These are phyloP conservation scores for Chascanopsetta lugubris DNA, from an alignment of 2,113 vertebrate species.

Conservation along the genomic window DNA sequence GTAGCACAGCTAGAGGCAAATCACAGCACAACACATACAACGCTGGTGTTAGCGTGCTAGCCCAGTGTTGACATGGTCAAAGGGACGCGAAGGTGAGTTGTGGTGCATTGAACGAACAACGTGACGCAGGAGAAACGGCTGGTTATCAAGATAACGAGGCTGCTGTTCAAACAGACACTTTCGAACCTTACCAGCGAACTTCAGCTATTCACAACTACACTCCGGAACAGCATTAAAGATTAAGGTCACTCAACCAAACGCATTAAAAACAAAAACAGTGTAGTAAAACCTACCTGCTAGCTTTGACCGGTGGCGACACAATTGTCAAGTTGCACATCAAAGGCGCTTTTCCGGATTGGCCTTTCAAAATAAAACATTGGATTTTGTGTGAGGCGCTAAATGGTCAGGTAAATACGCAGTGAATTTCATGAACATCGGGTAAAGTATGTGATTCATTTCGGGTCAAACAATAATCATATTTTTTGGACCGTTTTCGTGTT, in stretches of 20 bases:
- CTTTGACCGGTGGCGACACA: not conserved
- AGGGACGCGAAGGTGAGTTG: too few relatives aligned
- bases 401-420: too few relatives aligned
- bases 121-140: slow-evolving; percentile 41
- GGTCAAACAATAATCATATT: too few relatives aligned
- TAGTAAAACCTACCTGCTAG: not conserved
- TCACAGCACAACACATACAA: too few relatives aligned
- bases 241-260: too few relatives aligned
- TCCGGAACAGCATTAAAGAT: not conserved
- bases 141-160: not conserved
- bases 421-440: too few relatives aligned
- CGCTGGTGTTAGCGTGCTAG: too few relatives aligned
- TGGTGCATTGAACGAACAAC: not conserved
- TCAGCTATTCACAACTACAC: not conserved
- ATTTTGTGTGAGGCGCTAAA: too few relatives aligned
- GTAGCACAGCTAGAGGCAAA: too few relatives aligned
- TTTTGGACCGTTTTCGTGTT: too few relatives aligned
- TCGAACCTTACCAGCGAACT: not conserved
- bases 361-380: slow-evolving; percentile 46
- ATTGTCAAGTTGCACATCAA: not conserved
- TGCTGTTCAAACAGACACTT: not conserved
- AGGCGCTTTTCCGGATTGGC: not conserved
- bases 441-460: too few relatives aligned
- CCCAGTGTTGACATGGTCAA: not conserved
- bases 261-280: not conserved